Evolutionary conservation across 2,797 vertebrate species (phyloP).

Genomic region (Bothrops alternatus): DNA sequence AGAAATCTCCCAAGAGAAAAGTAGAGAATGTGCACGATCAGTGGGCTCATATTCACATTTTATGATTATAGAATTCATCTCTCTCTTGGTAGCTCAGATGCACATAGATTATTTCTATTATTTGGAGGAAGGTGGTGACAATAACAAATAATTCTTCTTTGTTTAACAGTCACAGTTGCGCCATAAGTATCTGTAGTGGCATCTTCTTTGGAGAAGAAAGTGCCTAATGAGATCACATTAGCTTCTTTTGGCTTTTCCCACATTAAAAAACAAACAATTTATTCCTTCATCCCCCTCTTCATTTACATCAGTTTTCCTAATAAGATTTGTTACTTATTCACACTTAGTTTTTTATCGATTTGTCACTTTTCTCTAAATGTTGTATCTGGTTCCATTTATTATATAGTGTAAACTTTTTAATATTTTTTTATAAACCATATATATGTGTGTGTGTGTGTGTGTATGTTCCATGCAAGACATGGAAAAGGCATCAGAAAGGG

Average conservation of each 20-base stretch:
- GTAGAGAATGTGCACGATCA: constrained; percentile 24
- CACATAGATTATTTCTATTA: constrained; percentile 26
- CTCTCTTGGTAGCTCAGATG: constrained; percentile 27
- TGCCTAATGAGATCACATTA: neutral
- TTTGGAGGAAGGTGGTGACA: neutral
- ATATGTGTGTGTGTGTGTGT: neutral
- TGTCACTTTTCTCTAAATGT: neutral
- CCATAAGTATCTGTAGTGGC: neutral
- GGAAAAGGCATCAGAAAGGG: neutral
- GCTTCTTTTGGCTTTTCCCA: neutral
- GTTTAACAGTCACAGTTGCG: constrained; percentile 22
- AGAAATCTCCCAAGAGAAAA: constrained; percentile 41
- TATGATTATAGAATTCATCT: constrained; percentile 32
- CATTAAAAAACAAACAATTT: neutral
- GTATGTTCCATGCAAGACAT: neutral
- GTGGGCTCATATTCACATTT: constrained; percentile 23
- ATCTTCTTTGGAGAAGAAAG: neutral
- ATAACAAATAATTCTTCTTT: constrained; percentile 7
- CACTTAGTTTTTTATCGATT: neutral
- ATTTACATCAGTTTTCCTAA: neutral
- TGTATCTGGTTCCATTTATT: neutral
- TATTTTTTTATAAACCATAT: neutral
- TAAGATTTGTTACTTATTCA: neutral
- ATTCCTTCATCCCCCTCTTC: neutral
- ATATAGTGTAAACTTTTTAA: neutral